These are phyloP conservation scores for Denticeps clupeoides DNA, from an alignment of 2,797 vertebrate species.

Conservation along the genomic window DNA sequence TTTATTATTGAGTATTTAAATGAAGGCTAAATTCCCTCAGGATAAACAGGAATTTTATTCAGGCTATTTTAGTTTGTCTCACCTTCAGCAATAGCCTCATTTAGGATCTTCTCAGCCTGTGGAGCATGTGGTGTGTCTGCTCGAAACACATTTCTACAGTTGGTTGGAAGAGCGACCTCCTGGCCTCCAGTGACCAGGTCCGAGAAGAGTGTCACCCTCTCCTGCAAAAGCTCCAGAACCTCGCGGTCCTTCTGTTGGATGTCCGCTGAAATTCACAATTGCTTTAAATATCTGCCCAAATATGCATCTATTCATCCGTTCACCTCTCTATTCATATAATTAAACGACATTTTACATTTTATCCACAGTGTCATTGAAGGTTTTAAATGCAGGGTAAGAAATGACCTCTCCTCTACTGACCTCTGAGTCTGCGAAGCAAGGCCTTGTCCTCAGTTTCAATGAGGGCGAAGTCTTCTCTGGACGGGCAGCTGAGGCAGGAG, in stretches of 20 bases:
- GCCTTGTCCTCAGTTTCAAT: constrained; percentile 86
- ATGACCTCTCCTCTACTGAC: constrained; percentile 38
- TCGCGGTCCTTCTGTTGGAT: constrained; percentile 79
- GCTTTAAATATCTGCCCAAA: too few species aligned
- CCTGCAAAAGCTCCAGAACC: constrained; percentile 76
- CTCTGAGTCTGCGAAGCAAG: constrained; percentile 66
- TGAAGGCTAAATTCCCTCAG: too few species aligned
- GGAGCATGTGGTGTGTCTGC: constrained; percentile 62
- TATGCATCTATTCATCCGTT: too few species aligned
- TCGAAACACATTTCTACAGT: constrained; percentile 66
- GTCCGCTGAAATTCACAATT: too few species aligned
- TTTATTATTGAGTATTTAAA: too few species aligned
- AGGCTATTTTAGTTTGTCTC: neutral
- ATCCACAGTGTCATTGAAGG: too few species aligned
- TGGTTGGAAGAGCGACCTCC: constrained; percentile 32
- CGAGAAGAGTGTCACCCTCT: constrained; percentile 75
- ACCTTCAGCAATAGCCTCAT: constrained; percentile 74
- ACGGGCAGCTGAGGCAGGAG: constrained; percentile 64
- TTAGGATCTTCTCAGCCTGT: constrained; percentile 67
- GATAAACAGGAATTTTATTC: too few species aligned
- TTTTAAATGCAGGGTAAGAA: too few species aligned
- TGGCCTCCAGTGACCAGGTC: constrained; percentile 64
- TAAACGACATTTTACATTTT: too few species aligned
- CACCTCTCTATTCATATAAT: too few species aligned
- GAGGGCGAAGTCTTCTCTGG: constrained; percentile 78